Evolutionary conservation across 2,797 vertebrate genomes (phyloP).

Genomic region (Gobionotothen gibberifrons): DNA sequence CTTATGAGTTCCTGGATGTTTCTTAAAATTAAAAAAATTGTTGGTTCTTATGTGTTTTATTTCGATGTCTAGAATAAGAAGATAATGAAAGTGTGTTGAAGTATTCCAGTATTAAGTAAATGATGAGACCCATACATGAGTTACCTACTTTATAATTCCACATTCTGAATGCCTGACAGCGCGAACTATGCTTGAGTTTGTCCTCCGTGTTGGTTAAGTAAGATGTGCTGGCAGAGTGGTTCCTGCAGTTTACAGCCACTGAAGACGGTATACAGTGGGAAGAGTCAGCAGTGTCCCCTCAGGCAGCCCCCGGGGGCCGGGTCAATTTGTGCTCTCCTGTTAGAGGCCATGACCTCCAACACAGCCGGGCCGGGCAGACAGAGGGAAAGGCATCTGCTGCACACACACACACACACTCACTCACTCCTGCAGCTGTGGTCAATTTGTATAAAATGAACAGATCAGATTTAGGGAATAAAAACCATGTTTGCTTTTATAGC

Average conservation of each 20-base stretch:
- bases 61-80: not conserved
- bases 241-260: slow-evolving; percentile 55
- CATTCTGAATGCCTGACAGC: not conserved
- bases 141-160: not conserved
- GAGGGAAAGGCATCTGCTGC: slow-evolving; percentile 38
- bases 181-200: not conserved
- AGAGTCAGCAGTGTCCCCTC: slow-evolving; percentile 58
- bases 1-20: not conserved
- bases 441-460: slow-evolving; percentile 17
- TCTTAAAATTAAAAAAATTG: not conserved
- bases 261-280: slow-evolving; percentile 37
- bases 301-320: slow-evolving; percentile 52
- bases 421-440: slow-evolving; percentile 5
- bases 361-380: slow-evolving; percentile 40
- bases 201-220: slow-evolving; percentile 39
- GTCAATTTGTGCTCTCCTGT: slow-evolving; percentile 64
- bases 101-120: not conserved
- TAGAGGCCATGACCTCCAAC: slow-evolving; percentile 63
- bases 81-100: not conserved
- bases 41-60: not conserved
- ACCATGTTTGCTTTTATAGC: slow-evolving; percentile 16
- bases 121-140: not conserved
- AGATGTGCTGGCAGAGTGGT: slow-evolving; percentile 57
- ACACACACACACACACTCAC: not conserved
- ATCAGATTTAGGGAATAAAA: not conserved